These are phyloP conservation scores for Myripristis jacobus DNA, from an alignment of 2,797 vertebrate genomes.

Conservation along the genomic window DNA sequence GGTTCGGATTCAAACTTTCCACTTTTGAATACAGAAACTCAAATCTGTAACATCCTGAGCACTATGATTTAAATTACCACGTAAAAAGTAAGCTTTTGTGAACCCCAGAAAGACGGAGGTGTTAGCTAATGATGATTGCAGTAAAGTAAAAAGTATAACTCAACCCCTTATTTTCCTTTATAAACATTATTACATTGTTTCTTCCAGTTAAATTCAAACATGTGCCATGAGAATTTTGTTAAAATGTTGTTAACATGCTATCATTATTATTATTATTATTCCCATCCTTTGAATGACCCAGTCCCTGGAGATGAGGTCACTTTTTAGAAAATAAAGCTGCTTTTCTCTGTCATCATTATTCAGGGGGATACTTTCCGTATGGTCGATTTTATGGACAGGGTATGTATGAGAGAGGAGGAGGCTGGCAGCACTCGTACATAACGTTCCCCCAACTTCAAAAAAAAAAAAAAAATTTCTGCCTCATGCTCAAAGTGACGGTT, in stretches of 20 bases:
- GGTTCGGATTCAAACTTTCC: slow-evolving; percentile 48
- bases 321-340: slow-evolving; percentile 42
- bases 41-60: neutral
- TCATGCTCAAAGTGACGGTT: slow-evolving; percentile 70
- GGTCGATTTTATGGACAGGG: slow-evolving; percentile 62
- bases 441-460: slow-evolving; percentile 10
- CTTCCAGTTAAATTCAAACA: neutral
- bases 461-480: slow-evolving; percentile 44
- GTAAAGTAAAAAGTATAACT: neutral
- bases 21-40: slow-evolving; percentile 3
- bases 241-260: neutral
- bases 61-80: neutral
- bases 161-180: neutral
- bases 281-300: neutral
- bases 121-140: neutral
- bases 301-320: slow-evolving; percentile 1
- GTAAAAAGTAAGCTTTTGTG: neutral
- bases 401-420: slow-evolving; percentile 55
- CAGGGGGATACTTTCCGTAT: slow-evolving; percentile 68
- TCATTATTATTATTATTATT: neutral
- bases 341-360: slow-evolving; percentile 63
- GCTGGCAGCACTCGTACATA: slow-evolving; percentile 14
- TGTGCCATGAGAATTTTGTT: neutral
- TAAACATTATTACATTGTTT: neutral
- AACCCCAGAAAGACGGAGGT: neutral